Conservation (phyloP, 2,113 vertebrate genomes). For the Triplophysa dalaica region DNA sequence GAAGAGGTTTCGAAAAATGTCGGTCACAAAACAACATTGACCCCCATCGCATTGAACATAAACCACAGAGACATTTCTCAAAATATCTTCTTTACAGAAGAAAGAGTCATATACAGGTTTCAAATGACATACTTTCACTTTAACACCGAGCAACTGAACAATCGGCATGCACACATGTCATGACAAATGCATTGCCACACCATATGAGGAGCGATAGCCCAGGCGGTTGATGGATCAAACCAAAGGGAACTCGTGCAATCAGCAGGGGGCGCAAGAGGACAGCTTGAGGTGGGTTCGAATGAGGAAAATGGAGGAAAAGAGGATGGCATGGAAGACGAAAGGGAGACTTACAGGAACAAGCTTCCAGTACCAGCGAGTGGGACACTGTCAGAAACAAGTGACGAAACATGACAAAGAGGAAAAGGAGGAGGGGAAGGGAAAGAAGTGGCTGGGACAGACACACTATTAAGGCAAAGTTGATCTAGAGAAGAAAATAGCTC, state of each 20-base stretch:
- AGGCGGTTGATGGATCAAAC: neutral
- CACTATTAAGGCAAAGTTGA: conserved; percentile 16
- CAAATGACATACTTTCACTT: too few relatives aligned
- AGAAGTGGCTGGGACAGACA: conserved; percentile 6
- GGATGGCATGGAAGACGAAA: conserved; percentile 62
- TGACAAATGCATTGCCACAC: too few relatives aligned
- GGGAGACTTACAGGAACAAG: conserved; percentile 81
- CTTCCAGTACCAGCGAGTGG: conserved; percentile 82
- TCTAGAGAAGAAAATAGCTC: neutral
- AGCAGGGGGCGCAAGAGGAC: conserved; percentile 33
- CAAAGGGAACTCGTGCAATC: neutral
- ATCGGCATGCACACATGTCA: too few relatives aligned
- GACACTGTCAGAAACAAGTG: conserved; percentile 71
- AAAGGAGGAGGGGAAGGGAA: conserved; percentile 14
- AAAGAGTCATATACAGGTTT: too few relatives aligned
- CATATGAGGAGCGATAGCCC: too few relatives aligned
- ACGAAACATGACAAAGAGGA: conserved; percentile 46
- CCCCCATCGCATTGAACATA: too few relatives aligned
- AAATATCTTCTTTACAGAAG: too few relatives aligned
- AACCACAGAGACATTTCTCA: too few relatives aligned
- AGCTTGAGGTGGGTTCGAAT: conserved; percentile 57
- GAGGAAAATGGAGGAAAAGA: conserved; percentile 60
- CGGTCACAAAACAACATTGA: too few relatives aligned
- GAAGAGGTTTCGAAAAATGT: too few relatives aligned
- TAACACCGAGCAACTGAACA: too few relatives aligned